Percentiles rank a stretch among this genome's conserved stretches.
Evolutionary conservation across 23 tunicate species (phyloP).

Genomic region (Halocynthia roretzi): DNA sequence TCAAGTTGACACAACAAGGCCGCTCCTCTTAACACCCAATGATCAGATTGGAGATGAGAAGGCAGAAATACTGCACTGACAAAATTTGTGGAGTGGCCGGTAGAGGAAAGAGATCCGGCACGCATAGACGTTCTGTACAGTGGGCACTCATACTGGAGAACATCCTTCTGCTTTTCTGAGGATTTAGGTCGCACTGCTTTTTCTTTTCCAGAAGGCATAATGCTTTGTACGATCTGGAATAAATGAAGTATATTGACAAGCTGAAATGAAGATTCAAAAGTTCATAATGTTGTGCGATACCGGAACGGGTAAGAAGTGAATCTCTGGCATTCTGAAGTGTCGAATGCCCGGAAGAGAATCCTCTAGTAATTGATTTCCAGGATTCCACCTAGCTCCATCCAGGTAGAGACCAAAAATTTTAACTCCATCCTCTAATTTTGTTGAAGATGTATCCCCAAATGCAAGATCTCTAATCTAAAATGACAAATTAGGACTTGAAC

Average conservation of each 20-base stretch:
- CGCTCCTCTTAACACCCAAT: constrained; percentile 81
- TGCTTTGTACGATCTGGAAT: too few relatives aligned
- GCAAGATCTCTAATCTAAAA: constrained; percentile 53
- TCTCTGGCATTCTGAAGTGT: constrained; percentile 77
- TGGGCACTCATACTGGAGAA: constrained; percentile 57
- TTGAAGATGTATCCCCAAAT: constrained; percentile 34
- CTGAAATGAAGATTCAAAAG: too few relatives aligned
- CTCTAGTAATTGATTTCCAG: constrained; percentile 12
- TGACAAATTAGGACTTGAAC: not conserved
- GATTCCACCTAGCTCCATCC: constrained; percentile 80
- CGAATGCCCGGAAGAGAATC: constrained; percentile 52
- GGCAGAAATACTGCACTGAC: constrained; percentile 58
- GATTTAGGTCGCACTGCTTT: too few relatives aligned
- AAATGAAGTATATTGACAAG: too few relatives aligned
- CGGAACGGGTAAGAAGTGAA: constrained; percentile 59
- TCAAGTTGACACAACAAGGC: constrained; percentile 80
- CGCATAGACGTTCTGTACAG: constrained; percentile 78
- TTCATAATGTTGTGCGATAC: not conserved
- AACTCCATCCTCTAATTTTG: constrained; percentile 53
- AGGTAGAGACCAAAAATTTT: constrained; percentile 71
- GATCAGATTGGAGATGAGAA: constrained; percentile 44
- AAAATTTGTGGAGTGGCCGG: constrained; percentile 96
- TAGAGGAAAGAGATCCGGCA: constrained; percentile 88
- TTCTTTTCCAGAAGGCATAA: too few relatives aligned
- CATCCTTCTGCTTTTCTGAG: not conserved